Base-by-base conservation (phyloP, 2,113 vertebrate genomes). In the Euleptes europaea region DNA sequence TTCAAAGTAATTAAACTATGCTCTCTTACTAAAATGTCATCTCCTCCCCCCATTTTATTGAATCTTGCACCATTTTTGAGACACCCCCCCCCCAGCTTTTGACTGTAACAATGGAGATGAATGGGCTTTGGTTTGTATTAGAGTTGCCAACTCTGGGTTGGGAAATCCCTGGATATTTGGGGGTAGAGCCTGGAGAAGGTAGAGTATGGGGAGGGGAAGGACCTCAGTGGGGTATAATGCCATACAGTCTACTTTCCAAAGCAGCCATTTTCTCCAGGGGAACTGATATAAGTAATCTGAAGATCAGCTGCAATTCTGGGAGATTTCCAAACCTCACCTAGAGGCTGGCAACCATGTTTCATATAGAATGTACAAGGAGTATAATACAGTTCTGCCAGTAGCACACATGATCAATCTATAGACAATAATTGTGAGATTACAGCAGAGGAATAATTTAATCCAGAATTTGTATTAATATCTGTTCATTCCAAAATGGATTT, bases 51-150 rank as follows among this genome's bases (percentile, higher is more conserved):
- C 57, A 72, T 89, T 66, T 49, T 71, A 44, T 21, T 66, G 80
- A 92, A 92, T 89, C 83, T 75, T 84, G 31, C 3, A 26, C 44
- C 19, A 51, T 0, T 83, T 86, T 78, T 4, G 70, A 89, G 70
- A n/a, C n/a, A n/a, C n/a, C 80, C 70, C 86, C 91, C 92, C 93
- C 70, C 88, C 86, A 92, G 85, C 47, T 87, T 85, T 57, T 72
- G 33, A 66, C 71, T 73, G 19, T 72, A 79, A 90, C n/a, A 88
- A 77, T 90, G 84, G 88, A 87, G 21, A 90, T 86, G 80, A 90
- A 89, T 74, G 76, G 8, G 2, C n/a, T 90, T 82, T 92, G 31
- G 42, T 85, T 63, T 63, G 23, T 10, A 63, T 63, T 63, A 63
- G 60, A 44, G 60, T 63, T 28, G 60, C 26, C 26, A 28, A 63